Conservation (phyloP, 2,797 vertebrate genomes). For the Coregonus sp. region DNA sequence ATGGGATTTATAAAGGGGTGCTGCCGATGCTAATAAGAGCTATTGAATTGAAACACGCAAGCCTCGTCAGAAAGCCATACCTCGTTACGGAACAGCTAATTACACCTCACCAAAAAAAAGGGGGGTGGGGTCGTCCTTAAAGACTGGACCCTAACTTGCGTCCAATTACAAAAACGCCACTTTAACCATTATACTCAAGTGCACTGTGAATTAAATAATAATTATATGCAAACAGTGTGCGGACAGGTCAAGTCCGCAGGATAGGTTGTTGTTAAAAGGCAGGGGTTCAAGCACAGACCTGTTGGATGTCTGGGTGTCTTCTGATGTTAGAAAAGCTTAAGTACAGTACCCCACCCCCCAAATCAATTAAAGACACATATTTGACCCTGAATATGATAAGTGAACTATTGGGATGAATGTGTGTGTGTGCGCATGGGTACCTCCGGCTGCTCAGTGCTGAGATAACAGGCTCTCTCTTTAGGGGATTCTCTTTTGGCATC, state of each 20-base stretch:
- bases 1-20: conserved; percentile 46
- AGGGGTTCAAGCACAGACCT: no score
- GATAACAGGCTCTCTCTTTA: conserved; percentile 11
- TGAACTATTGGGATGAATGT: not conserved
- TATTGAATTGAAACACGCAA: conserved; percentile 45
- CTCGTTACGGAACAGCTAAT: no score
- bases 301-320: not conserved
- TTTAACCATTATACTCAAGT: no score
- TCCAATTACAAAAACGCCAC: no score
- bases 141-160: no score
- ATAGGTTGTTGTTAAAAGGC: no score
- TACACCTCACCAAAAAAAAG: no score
- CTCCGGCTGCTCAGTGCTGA: not conserved
- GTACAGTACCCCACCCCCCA: no score
- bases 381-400: not conserved
- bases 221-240: no score
- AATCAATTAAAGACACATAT: not conserved
- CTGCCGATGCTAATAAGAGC: conserved; percentile 64
- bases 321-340: not conserved
- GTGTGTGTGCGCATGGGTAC: not conserved
- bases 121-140: no score
- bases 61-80: conserved; percentile 43
- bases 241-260: no score
- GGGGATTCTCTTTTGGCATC: conserved; percentile 13
- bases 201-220: no score